These are phyloP conservation scores for Malthinus seriepunctatus DNA, from an alignment of 2,888 invertebrate species.

Conservation along the genomic window DNA sequence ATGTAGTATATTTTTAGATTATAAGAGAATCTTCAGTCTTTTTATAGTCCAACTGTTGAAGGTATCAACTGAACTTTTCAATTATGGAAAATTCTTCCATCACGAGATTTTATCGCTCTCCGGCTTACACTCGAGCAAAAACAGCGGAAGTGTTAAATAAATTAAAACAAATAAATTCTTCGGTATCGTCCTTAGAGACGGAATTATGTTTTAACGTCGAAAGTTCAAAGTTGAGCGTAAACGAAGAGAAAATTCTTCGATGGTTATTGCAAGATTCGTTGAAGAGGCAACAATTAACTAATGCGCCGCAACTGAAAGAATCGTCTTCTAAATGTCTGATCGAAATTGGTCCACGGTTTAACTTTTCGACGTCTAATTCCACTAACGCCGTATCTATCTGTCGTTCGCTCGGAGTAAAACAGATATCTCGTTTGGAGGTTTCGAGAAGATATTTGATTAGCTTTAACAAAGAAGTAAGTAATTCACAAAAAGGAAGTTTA, in stretches of 20 bases:
- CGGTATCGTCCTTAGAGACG: slow-evolving; percentile 62
- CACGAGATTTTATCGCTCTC: slow-evolving; percentile 66
- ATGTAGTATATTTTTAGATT: slow-evolving; percentile 4
- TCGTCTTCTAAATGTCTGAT: slow-evolving; percentile 60
- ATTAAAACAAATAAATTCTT: slow-evolving; percentile 55
- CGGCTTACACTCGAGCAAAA: slow-evolving; percentile 65
- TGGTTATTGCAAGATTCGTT: slow-evolving; percentile 82
- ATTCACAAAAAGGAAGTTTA: slow-evolving; percentile 55
- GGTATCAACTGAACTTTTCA: slow-evolving; percentile 9
- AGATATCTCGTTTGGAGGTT: slow-evolving; percentile 80
- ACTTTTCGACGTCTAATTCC: slow-evolving; percentile 94
- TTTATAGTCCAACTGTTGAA: neutral
- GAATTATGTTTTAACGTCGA: slow-evolving; percentile 86
- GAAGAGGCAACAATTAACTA: slow-evolving; percentile 61
- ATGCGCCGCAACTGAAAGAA: slow-evolving; percentile 57
- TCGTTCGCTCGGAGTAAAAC: slow-evolving; percentile 75
- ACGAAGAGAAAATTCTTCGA: slow-evolving; percentile 67
- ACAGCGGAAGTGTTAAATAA: slow-evolving; percentile 62
- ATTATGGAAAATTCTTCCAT: slow-evolving; percentile 34
- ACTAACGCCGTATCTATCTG: slow-evolving; percentile 97
- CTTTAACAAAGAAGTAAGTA: slow-evolving; percentile 52
- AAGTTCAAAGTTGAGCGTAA: slow-evolving; percentile 59
- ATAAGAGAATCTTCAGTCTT: neutral
- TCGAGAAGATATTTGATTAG: slow-evolving; percentile 76
- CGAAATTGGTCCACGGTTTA: slow-evolving; percentile 92